Conservation (phyloP, 2,888 invertebrate genomes). For the Eubasilissa splendida region DNA sequence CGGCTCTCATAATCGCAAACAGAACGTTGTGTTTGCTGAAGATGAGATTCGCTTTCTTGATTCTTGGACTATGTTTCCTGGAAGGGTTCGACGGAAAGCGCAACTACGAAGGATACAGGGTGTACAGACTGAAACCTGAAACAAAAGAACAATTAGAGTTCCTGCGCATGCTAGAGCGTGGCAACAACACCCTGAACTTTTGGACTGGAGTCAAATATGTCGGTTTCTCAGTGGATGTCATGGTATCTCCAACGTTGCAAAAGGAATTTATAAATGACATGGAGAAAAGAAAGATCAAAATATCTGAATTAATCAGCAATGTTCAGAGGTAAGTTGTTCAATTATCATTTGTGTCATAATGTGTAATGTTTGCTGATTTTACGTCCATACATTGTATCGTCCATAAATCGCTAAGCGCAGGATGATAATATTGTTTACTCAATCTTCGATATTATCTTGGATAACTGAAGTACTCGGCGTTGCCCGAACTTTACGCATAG, state of each 20-base stretch:
- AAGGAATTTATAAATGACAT: conserved; percentile 64
- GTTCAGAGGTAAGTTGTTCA: conserved; percentile 68
- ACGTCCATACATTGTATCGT: no score
- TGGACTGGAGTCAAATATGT: conserved; percentile 66
- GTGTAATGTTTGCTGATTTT: no score
- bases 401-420: no score
- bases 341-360: neutral
- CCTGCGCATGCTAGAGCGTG: conserved; percentile 66
- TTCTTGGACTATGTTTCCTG: conserved; percentile 27
- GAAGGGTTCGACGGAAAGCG: conserved; percentile 38
- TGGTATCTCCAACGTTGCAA: conserved; percentile 67
- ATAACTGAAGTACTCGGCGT: no score
- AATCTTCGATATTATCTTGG: no score
- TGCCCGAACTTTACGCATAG: no score
- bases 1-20: no score
- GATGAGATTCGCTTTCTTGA: conserved; percentile 3
- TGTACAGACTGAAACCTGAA: conserved; percentile 73
- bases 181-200: conserved; percentile 67
- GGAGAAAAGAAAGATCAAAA: conserved; percentile 64
- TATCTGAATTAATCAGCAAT: conserved; percentile 67
- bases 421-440: no score
- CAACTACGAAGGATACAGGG: conserved; percentile 66
- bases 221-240: conserved; percentile 69
- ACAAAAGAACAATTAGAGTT: conserved; percentile 69
- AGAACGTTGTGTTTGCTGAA: neutral